Percentiles rank a stretch among this genome's conserved stretches.
Evolutionary conservation across 1,140 invertebrate species (phyloP).

Genomic region (Zaprionus lachaisei): DNA sequence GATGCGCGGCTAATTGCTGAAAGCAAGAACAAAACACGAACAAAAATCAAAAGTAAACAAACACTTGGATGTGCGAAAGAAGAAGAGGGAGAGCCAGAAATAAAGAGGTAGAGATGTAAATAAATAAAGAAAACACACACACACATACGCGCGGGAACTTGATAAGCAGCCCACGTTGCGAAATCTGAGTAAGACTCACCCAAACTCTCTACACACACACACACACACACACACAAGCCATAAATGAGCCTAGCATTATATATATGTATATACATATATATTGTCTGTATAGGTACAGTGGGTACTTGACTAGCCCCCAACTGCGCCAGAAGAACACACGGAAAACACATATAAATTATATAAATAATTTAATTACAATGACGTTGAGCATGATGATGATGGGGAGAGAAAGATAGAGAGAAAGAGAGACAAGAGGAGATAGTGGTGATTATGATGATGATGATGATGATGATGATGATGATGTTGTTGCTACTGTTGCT

Average conservation of each 20-base stretch:
- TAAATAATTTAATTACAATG: conserved; percentile 31
- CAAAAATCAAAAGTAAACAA: conserved; percentile 35
- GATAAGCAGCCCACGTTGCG: conserved; percentile 47
- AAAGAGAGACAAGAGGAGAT: background rate
- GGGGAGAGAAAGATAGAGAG: background rate
- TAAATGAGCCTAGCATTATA: conserved; percentile 16
- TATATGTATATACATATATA: background rate
- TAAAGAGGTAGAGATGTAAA: conserved; percentile 5
- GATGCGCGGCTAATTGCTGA: background rate
- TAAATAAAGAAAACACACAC: conserved; percentile 44
- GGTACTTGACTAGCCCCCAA: conserved; percentile 7
- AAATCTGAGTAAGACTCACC: conserved; percentile 39
- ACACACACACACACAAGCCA: conserved; percentile 4
- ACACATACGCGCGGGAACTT: conserved; percentile 37
- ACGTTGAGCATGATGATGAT: conserved; percentile 1
- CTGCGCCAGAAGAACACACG: conserved; percentile 7
- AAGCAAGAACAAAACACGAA: background rate
- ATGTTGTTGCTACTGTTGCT: background rate
- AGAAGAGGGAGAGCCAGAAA: background rate
- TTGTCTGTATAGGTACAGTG: background rate
- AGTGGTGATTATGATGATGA: conserved; percentile 1
- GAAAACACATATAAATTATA: conserved; percentile 20
- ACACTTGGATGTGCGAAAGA: conserved; percentile 30
- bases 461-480: background rate
- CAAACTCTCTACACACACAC: background rate